phyloP scores from a whole-genome alignment of 2,888 invertebrate species.

The Microctonus brassicae region DNA sequence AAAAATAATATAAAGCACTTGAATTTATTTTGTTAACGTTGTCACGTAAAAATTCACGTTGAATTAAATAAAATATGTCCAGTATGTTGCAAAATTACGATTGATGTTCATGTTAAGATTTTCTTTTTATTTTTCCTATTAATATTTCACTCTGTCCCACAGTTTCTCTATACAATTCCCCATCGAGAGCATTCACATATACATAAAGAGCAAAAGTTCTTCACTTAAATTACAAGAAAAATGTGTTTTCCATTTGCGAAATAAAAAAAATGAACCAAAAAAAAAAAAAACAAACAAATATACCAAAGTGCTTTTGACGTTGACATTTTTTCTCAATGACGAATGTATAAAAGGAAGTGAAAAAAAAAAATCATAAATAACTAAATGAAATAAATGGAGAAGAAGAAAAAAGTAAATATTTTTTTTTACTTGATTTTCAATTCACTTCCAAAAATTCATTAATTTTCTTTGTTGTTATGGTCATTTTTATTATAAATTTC shows the following conservation, averaged over 20 bases:
- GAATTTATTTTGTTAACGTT: no score
- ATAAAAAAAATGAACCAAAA: no score
- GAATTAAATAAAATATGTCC: no score
- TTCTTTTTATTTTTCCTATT: no score
- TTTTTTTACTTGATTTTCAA: background rate
- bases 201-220: conserved; percentile 3
- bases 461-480: background rate
- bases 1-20: no score
- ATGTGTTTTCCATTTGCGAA: conserved; percentile 16
- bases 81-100: no score
- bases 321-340: background rate
- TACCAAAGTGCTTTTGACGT: conserved; percentile 22
- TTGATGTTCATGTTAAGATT: no score
- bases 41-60: no score
- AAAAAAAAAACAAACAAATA: background rate
- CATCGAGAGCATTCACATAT: background rate
- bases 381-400: no score
- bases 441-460: no score
- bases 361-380: background rate
- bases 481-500: background rate
- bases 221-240: conserved; percentile 15
- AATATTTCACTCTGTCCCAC: no score
- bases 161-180: no score
- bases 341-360: background rate
- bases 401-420: background rate